These are phyloP conservation scores for Conus ventricosus DNA, from an alignment of 1,140 invertebrate genomes.

Conservation along the genomic window DNA sequence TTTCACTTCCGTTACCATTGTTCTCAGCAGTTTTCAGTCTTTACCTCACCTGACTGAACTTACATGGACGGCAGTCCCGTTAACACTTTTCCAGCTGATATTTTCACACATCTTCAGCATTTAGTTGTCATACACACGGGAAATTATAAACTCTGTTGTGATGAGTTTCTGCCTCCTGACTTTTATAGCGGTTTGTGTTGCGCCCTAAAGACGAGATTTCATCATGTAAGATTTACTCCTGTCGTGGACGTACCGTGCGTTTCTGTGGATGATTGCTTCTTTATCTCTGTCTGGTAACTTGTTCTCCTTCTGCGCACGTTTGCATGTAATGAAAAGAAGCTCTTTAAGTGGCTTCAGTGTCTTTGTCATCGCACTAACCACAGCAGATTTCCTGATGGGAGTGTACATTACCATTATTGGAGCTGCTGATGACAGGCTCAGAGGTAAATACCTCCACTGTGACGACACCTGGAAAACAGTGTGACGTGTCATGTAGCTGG, in stretches of 20 bases:
- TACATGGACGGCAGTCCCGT: background rate
- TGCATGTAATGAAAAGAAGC: slow-evolving; percentile 48
- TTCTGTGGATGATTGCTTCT: slow-evolving; percentile 53
- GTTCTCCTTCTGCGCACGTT: too few species aligned
- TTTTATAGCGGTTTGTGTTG: slow-evolving; percentile 13
- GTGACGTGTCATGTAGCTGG: slow-evolving; percentile 56
- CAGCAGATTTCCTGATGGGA: too few species aligned
- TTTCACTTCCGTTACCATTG: background rate
- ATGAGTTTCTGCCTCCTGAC: background rate
- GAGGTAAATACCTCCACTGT: too few species aligned
- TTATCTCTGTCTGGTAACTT: slow-evolving; percentile 53
- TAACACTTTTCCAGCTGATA: background rate
- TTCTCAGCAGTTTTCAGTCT: background rate
- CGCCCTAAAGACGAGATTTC: slow-evolving; percentile 45
- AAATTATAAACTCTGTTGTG: too few species aligned
- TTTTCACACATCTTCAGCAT: too few species aligned
- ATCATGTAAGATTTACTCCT: slow-evolving; percentile 53
- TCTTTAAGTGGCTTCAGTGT: background rate
- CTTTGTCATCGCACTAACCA: too few species aligned
- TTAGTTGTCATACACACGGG: too few species aligned
- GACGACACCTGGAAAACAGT: slow-evolving; percentile 3
- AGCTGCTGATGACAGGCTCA: too few species aligned
- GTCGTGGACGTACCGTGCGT: background rate
- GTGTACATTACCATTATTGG: too few species aligned
- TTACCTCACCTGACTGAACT: background rate